A percentile compares a stretch with the other conserved stretches of the same genome.
Evolutionary conservation across 1,140 invertebrate genomes (phyloP).

Genomic region (Eumaeus atala): DNA sequence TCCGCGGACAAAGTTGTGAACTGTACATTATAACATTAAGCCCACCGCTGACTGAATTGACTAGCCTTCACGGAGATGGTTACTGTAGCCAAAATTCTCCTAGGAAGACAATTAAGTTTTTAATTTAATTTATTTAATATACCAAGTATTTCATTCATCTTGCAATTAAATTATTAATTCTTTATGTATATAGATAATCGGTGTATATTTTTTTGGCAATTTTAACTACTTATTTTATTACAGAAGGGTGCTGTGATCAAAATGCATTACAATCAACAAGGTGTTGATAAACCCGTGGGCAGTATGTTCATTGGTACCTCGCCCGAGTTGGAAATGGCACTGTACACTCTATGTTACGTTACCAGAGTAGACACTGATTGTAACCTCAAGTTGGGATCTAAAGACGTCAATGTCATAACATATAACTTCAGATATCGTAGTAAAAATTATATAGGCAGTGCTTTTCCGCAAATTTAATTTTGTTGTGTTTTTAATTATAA

Average conservation of each 20-base stretch:
- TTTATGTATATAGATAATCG: too few relatives aligned
- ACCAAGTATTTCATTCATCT: too few relatives aligned
- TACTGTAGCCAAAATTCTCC: too few relatives aligned
- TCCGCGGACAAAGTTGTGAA: too few relatives aligned
- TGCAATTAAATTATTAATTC: too few relatives aligned
- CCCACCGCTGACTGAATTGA: too few relatives aligned
- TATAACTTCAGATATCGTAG: constrained; percentile 83
- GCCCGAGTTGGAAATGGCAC: constrained; percentile 93
- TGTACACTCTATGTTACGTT: constrained; percentile 91
- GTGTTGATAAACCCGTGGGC: constrained; percentile 83
- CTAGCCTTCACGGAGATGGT: too few relatives aligned
- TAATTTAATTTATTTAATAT: too few relatives aligned
- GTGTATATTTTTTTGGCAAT: not conserved
- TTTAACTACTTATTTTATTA: constrained; percentile 47
- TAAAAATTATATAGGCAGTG: constrained; percentile 85
- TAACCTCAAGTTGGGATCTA: constrained; percentile 80
- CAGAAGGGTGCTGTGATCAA: constrained; percentile 88
- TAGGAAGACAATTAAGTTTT: too few relatives aligned
- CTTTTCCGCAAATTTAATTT: constrained; percentile 81
- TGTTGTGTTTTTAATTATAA: not conserved
- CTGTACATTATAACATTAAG: too few relatives aligned
- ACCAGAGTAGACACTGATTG: constrained; percentile 82
- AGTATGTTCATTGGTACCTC: constrained; percentile 92
- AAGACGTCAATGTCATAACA: constrained; percentile 82
- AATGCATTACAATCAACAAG: constrained; percentile 83